Conservation (phyloP, 1,140 invertebrate genomes). For the Tenebrio molitor region DNA sequence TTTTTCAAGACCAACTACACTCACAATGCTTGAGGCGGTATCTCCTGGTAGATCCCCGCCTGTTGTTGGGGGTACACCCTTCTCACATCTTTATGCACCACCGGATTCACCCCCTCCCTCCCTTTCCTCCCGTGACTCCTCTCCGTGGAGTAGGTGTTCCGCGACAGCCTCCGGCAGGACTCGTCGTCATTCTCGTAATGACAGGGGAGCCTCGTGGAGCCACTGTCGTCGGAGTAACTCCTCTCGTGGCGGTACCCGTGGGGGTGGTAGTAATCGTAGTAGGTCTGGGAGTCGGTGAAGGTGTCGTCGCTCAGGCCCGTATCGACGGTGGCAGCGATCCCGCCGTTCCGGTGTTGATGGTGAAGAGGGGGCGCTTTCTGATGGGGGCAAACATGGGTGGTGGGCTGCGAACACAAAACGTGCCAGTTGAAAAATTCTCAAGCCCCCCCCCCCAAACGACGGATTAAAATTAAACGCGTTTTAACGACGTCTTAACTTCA, state of each 20-base stretch:
- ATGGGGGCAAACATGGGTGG: conserved; percentile 17
- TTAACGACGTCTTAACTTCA: not conserved
- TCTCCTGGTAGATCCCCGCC: conserved; percentile 57
- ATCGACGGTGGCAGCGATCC: conserved; percentile 47
- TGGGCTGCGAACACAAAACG: conserved; percentile 3
- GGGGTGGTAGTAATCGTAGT: conserved; percentile 56
- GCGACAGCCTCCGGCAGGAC: conserved; percentile 47
- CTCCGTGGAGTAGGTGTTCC: conserved; percentile 22
- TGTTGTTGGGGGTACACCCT: conserved; percentile 57
- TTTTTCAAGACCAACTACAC: too few species aligned
- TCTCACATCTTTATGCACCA: conserved; percentile 49
- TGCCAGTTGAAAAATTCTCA: not conserved
- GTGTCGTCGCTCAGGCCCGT: conserved; percentile 58
- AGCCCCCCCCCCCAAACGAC: too few species aligned
- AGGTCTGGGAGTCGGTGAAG: conserved; percentile 46
- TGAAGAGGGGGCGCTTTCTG: conserved; percentile 24
- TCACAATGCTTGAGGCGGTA: conserved; percentile 49
- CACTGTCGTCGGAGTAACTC: conserved; percentile 56
- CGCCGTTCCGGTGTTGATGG: not conserved
- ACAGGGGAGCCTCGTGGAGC: conserved; percentile 57
- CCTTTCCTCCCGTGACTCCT: conserved; percentile 23
- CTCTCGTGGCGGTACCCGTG: not conserved
- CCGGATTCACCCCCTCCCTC: conserved; percentile 19
- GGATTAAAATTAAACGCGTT: not conserved
- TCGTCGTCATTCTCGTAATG: conserved; percentile 61